These are phyloP conservation scores for Dromas ardeola DNA, from an alignment of 2,113 vertebrate genomes.

Conservation along the genomic window DNA sequence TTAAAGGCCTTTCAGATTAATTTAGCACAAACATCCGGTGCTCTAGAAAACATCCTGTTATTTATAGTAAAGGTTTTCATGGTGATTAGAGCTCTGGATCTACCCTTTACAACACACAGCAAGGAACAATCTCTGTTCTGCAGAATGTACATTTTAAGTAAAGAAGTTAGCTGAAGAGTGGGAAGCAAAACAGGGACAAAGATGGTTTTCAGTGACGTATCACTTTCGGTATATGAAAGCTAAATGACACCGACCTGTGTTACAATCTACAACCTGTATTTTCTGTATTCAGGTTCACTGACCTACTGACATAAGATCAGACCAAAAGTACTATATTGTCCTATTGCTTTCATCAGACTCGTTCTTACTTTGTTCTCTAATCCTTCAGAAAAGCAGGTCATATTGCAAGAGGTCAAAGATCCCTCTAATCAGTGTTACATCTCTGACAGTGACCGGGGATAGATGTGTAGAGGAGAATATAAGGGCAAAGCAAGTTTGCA, in stretches of 20 bases:
- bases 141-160: neutral
- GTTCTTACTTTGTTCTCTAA: neutral
- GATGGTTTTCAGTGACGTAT: neutral
- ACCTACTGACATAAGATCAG: neutral
- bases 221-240: neutral
- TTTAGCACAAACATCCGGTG: neutral
- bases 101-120: neutral
- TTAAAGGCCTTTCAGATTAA: neutral
- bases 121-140: neutral
- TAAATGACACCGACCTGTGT: neutral
- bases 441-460: neutral
- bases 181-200: neutral
- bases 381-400: neutral
- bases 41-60: neutral
- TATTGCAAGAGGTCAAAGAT: neutral
- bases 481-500: neutral
- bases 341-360: neutral
- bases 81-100: neutral
- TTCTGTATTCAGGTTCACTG: neutral
- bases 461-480: neutral
- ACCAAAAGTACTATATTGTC: neutral
- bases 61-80: neutral
- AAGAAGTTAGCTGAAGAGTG: neutral
- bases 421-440: neutral
- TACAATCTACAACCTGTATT: neutral